Conservation (phyloP, 1,140 invertebrate genomes). For the Pararge aegeria region DNA sequence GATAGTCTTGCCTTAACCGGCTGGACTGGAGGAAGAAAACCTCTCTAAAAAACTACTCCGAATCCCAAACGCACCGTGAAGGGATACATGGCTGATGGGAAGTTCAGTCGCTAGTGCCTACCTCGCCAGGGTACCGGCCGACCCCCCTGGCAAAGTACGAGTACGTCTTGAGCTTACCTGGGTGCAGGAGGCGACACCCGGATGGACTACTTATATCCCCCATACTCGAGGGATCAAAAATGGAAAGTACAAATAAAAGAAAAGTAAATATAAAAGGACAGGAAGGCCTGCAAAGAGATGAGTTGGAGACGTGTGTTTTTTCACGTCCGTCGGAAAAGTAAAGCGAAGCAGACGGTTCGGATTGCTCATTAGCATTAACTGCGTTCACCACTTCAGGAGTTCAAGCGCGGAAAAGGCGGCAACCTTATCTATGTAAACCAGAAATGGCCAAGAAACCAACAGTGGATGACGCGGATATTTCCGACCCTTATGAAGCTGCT, state of each 20-base stretch:
- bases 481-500: no score
- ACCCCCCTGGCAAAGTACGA: conserved; percentile 4
- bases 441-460: no score
- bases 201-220: conserved; percentile 12
- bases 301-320: not conserved
- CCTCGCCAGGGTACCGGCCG: conserved; percentile 15
- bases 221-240: conserved; percentile 9
- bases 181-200: not conserved
- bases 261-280: not conserved
- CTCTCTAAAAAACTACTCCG: conserved; percentile 11
- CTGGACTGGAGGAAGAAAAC: conserved; percentile 13
- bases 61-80: conserved; percentile 12
- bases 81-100: conserved; percentile 16
- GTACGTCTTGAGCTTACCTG: conserved; percentile 3
- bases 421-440: no score
- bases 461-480: no score
- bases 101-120: conserved; percentile 9
- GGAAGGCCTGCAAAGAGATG: not conserved
- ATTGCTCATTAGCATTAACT: not conserved
- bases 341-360: not conserved
- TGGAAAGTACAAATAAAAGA: not conserved
- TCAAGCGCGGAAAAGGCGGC: no score
- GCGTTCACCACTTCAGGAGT: no score
- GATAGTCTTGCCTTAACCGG: conserved; percentile 5
- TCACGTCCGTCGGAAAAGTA: not conserved